A percentile compares a stretch with the other conserved stretches of the same genome.
Conservation (phyloP, 2,113 vertebrate genomes). For the Misgurnus mizolepis region DNA sequence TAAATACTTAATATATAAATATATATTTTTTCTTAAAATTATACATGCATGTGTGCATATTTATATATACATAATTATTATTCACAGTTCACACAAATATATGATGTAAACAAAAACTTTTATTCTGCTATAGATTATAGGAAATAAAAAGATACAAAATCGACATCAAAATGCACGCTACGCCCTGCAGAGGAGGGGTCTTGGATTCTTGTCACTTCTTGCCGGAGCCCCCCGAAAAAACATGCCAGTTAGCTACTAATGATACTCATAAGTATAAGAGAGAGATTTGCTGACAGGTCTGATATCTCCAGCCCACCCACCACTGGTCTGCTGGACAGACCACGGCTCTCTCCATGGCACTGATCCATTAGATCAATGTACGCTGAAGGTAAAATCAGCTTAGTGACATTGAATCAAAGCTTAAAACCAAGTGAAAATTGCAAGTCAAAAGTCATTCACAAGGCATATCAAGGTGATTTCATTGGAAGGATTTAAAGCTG, state of each 20-base stretch:
- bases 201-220: constrained; percentile 76
- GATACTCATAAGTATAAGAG: constrained; percentile 53
- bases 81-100: too few relatives aligned
- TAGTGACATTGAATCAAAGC: background rate
- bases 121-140: too few relatives aligned
- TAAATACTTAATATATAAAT: too few relatives aligned
- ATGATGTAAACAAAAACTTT: too few relatives aligned
- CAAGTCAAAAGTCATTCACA: constrained; percentile 31
- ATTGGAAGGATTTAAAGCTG: constrained; percentile 22
- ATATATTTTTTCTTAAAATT: too few relatives aligned
- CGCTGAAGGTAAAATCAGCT: constrained; percentile 24
- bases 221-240: constrained; percentile 74
- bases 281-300: constrained; percentile 13
- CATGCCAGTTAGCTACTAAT: constrained; percentile 74
- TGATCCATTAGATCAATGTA: constrained; percentile 27
- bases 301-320: constrained; percentile 9
- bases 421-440: constrained; percentile 32
- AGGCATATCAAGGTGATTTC: constrained; percentile 1
- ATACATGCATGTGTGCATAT: too few relatives aligned
- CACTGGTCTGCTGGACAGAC: background rate
- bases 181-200: constrained; percentile 82
- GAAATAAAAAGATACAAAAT: constrained; percentile 63
- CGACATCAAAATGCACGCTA: constrained; percentile 80
- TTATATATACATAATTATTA: too few relatives aligned
- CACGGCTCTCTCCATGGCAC: background rate